Conservation (phyloP, 1,140 invertebrate species). For the Drosophila miranda region DNA sequence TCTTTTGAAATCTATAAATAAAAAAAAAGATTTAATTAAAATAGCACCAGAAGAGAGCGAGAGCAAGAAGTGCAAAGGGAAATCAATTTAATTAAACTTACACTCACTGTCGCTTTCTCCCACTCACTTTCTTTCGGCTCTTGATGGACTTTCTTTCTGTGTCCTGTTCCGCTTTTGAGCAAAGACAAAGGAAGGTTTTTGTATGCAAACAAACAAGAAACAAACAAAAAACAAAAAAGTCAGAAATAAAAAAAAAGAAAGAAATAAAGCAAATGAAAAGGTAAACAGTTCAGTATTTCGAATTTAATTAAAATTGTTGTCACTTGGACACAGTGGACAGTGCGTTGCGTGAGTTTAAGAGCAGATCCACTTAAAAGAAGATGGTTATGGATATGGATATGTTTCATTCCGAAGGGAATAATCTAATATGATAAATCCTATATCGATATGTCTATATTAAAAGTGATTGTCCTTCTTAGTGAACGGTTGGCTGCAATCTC, state of each 20-base stretch:
- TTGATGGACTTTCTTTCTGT: conserved; percentile 3
- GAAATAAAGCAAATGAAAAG: not conserved
- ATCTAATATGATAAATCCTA: too few species aligned
- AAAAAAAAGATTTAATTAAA: conserved; percentile 37
- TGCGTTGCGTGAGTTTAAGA: not conserved
- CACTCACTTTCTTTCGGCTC: conserved; percentile 33
- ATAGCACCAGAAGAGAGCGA: conserved; percentile 7
- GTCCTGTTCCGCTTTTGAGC: not conserved
- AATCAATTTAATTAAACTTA: conserved; percentile 52
- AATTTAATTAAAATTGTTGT: conserved; percentile 60
- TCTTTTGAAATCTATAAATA: conserved; percentile 13
- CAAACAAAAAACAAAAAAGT: not conserved
- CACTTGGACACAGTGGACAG: not conserved
- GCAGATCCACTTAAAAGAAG: too few species aligned
- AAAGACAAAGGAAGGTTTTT: conserved; percentile 33
- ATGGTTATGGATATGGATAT: not conserved
- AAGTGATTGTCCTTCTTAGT: too few species aligned
- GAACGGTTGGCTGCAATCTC: too few species aligned
- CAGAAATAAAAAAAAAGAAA: not conserved
- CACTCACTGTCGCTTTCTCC: conserved; percentile 29
- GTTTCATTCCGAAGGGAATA: too few species aligned
- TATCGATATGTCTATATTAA: too few species aligned
- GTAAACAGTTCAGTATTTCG: conserved; percentile 28
- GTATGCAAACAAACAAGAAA: conserved; percentile 5
- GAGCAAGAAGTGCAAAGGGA: conserved; percentile 6